These are phyloP conservation scores for Hozukius guyotensis DNA, from an alignment of 2,797 vertebrate genomes.

Conservation along the genomic window DNA sequence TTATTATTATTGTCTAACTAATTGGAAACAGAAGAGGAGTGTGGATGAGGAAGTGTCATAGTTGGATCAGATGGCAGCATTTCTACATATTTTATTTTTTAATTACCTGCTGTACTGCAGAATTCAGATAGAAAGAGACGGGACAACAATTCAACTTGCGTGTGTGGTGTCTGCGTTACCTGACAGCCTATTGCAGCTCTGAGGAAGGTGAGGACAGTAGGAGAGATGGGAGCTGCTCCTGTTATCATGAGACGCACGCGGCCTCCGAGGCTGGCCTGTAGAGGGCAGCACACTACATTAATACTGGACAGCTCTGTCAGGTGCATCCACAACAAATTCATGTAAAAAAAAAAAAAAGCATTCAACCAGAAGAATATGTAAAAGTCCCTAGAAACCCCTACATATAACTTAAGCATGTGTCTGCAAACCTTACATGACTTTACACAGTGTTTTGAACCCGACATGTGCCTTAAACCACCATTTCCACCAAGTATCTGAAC, in stretches of 20 bases:
- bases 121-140: neutral
- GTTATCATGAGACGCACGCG: slow-evolving; percentile 91
- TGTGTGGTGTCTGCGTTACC: slow-evolving; percentile 71
- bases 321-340: neutral
- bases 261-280: slow-evolving; percentile 91
- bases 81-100: neutral
- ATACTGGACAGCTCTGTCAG: neutral
- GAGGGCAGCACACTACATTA: slow-evolving; percentile 40
- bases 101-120: neutral
- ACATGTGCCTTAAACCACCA: neutral
- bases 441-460: neutral
- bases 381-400: neutral
- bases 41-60: neutral
- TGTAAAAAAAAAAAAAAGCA: too few relatives aligned
- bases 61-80: neutral
- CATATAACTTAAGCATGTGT: neutral
- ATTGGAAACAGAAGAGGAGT: neutral
- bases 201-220: slow-evolving; percentile 91
- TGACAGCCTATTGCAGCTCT: slow-evolving; percentile 93
- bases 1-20: neutral
- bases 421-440: neutral
- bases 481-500: neutral
- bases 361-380: too few relatives aligned
- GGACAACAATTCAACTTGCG: neutral
- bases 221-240: slow-evolving; percentile 93